Conservation (phyloP, 2,113 vertebrate genomes). For the Ceratotherium simum region DNA sequence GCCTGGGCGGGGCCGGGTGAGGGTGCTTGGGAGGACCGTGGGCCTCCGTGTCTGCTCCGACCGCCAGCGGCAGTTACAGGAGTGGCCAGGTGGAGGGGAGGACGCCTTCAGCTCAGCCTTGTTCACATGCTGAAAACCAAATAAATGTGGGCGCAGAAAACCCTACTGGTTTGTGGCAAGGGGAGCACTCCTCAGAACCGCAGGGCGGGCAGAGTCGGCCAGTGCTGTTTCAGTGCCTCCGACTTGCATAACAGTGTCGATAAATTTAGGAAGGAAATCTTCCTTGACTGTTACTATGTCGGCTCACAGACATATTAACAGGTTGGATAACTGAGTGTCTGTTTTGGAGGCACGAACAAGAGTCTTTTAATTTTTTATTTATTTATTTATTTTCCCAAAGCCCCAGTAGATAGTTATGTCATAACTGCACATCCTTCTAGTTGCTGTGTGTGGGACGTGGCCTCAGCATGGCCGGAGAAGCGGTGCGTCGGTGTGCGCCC, state of each 20-base stretch:
- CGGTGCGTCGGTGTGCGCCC: too few relatives aligned
- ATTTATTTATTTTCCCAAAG: too few relatives aligned
- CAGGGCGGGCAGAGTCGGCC: neutral
- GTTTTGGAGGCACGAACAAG: neutral
- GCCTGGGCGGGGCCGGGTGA: neutral
- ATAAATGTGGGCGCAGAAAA: neutral
- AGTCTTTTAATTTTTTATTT: neutral
- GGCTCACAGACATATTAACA: neutral
- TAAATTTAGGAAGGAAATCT: neutral
- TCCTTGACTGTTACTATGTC: neutral
- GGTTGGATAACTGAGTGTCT: fast-evolving
- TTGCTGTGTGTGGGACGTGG: too few relatives aligned
- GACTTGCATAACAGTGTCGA: neutral
- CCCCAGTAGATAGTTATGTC: too few relatives aligned
- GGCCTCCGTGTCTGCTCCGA: neutral
- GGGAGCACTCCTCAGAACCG: neutral
- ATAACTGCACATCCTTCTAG: too few relatives aligned
- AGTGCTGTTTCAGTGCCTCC: neutral
- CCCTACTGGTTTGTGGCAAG: neutral
- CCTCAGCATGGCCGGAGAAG: too few relatives aligned
- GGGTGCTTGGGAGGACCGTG: too few relatives aligned
- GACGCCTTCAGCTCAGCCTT: neutral
- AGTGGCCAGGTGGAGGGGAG: neutral
- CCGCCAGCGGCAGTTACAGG: fast-evolving
- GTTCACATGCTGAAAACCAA: too few relatives aligned